Evolutionary conservation across 2,113 vertebrate species (phyloP), one percentile per base, ranked within the genome.

Genomic region (Grammomys surdaster): DNA sequence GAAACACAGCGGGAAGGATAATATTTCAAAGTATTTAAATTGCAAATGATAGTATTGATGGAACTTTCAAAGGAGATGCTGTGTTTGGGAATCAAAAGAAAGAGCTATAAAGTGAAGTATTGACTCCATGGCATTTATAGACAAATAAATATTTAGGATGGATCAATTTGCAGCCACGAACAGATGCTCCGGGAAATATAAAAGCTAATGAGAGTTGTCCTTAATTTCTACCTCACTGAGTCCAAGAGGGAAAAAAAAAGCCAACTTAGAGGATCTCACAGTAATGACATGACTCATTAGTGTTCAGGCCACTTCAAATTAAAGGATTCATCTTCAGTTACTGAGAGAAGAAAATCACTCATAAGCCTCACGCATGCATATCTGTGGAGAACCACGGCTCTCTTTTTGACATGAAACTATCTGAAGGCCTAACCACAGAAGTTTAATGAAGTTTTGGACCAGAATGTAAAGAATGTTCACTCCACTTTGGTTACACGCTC

Each of bases 21-120:
- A 96, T 97, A 98, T 98, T 97, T 97, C 84, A 95, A 98, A 94
- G 84, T 88, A 98, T 98, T 98, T 99, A 97, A 98, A 99, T 98
- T 98, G 97, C 98, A 98, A 98, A 98, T 98, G 91, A 98, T 97
- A 95, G 92, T 98, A 96, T 86, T 97, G 98, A 98, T 93, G 80
- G 94, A 98, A 97, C 88, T 98, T 98, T 97, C 87, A 51, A 93
- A 97, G 91, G 82, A 91, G 95, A 94, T 88, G 88, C 94, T 92
- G 67, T 75, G 13, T 92, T 95, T 91, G 87, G 46, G 36, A 33
- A 75, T 88, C 88, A 82, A 93, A 77, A 85, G 95, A 97, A 92
- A 65, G 26, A 97, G 88, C 70, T 94, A n/a, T 86, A 89, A 95
- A 98, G 95, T 91, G 54, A 98, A 93, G 93, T 76, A 92, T 67